phyloP scores from a whole-genome alignment of 2,888 invertebrate genomes.

The Mimas tiliae region DNA sequence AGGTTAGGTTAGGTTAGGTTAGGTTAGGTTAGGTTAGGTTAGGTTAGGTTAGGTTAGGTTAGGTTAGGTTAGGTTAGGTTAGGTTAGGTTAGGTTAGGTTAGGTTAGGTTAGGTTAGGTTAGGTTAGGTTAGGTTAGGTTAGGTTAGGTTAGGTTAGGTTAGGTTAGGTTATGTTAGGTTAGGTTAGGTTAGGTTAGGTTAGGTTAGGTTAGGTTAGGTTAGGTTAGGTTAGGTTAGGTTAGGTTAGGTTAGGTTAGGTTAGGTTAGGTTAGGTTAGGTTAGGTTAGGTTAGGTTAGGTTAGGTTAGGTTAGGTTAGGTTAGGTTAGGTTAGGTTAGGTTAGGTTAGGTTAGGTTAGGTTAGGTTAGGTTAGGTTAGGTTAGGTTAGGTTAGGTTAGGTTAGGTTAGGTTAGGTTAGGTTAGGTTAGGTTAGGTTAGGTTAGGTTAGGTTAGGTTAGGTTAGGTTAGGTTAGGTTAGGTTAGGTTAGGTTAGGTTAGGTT shows the following conservation, averaged over 20 bases:
- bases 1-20: too few relatives aligned
- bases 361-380: constrained; percentile 32
- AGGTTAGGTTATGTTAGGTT: constrained; percentile 41
- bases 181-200: constrained; percentile 42
- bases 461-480: constrained; percentile 31
- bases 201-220: constrained; percentile 42
- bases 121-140: constrained; percentile 38
- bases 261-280: constrained; percentile 40
- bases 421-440: constrained; percentile 39
- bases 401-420: constrained; percentile 36
- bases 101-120: constrained; percentile 40
- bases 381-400: constrained; percentile 33
- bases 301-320: constrained; percentile 39
- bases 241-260: constrained; percentile 41
- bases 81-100: constrained; percentile 41
- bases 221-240: constrained; percentile 41
- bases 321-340: constrained; percentile 39
- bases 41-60: constrained; percentile 39
- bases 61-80: constrained; percentile 39
- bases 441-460: constrained; percentile 41
- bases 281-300: constrained; percentile 39
- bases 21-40: constrained; percentile 37
- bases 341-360: constrained; percentile 35
- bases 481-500: constrained; percentile 1
- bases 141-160: constrained; percentile 40